phyloP scores from a whole-genome alignment of 2,113 vertebrate genomes.

The Neogobius melanostomus region DNA sequence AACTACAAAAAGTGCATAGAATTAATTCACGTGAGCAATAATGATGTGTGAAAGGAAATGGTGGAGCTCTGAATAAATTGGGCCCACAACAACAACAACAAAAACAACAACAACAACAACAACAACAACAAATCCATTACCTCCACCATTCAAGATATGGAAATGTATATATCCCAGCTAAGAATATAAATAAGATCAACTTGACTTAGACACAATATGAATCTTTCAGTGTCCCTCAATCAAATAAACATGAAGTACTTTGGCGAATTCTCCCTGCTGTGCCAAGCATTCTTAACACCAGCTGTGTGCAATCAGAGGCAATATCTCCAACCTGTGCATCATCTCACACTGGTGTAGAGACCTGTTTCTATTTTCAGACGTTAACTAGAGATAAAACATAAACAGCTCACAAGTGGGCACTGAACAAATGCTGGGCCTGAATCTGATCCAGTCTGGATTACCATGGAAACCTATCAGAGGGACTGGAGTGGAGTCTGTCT shows the following conservation, averaged over 20 bases:
- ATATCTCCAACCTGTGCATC: conserved; percentile 44
- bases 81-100: too few species aligned
- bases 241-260: conserved; percentile 33
- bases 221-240: conserved; percentile 8
- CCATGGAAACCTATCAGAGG: conserved; percentile 73
- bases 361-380: conserved; percentile 72
- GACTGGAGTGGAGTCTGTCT: conserved; percentile 53
- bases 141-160: too few species aligned
- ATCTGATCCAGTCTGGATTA: conserved; percentile 68
- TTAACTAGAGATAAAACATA: conserved; percentile 65
- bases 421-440: conserved; percentile 67
- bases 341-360: conserved; percentile 50
- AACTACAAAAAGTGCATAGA: too few species aligned
- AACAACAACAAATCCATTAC: too few species aligned
- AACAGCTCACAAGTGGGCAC: conserved; percentile 66
- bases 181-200: too few species aligned
- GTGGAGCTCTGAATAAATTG: too few species aligned
- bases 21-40: too few species aligned
- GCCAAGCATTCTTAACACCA: conserved; percentile 46
- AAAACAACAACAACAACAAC: too few species aligned
- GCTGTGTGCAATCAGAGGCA: conserved; percentile 59
- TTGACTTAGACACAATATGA: conserved; percentile 24
- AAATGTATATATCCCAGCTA: too few species aligned
- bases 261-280: conserved; percentile 16
- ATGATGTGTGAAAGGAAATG: too few species aligned